A percentile compares a stretch with the other conserved stretches of the same genome.
Evolutionary conservation across 2,888 invertebrate species (phyloP).

Genomic region (Macrosiphum euphorbiae): DNA sequence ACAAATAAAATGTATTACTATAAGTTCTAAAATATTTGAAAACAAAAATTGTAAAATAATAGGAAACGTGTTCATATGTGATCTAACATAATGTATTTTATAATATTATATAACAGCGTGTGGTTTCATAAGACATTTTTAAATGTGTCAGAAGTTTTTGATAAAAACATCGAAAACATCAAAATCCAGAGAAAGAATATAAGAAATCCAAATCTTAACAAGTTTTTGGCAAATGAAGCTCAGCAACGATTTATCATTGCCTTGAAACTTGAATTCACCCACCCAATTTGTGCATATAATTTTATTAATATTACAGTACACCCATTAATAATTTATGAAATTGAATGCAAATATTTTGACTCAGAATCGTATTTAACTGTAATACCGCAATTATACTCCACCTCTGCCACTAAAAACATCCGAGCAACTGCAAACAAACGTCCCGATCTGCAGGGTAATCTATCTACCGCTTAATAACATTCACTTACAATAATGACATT

Average conservation of each 20-base stretch:
- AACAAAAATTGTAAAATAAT: neutral
- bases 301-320: neutral
- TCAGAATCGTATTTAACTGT: neutral
- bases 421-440: neutral
- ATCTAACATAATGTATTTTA: neutral
- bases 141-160: neutral
- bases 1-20: neutral
- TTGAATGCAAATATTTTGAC: neutral
- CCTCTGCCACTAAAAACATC: neutral
- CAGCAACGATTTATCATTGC: neutral
- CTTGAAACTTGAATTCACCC: neutral
- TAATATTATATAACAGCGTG: neutral
- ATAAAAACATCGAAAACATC: neutral
- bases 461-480: conserved; percentile 1
- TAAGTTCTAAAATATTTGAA: neutral
- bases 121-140: neutral
- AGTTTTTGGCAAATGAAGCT: neutral
- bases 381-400: neutral
- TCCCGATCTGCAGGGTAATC: neutral
- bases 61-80: neutral
- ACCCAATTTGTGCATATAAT: neutral
- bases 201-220: neutral
- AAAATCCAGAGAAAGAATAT: neutral
- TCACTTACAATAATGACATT: conserved; percentile 33
- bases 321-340: neutral